These are phyloP conservation scores for Tinea trinotella DNA, from an alignment of 2,888 invertebrate species.

Conservation along the genomic window DNA sequence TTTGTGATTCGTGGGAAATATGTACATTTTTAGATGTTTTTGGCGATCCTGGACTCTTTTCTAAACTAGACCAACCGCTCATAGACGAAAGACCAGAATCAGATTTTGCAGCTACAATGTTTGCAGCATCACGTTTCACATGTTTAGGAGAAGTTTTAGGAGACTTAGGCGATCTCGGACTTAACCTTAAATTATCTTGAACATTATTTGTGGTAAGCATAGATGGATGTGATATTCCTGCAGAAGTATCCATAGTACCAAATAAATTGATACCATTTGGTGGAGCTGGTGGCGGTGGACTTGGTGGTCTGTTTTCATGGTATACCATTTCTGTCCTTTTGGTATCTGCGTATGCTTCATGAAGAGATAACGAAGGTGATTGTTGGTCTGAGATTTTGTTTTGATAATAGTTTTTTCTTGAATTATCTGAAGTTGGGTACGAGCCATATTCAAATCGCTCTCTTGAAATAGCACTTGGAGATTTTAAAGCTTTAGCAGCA, in stretches of 20 bases:
- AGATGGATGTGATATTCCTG: conserved; percentile 35
- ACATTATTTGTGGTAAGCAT: conserved; percentile 44
- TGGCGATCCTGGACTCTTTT: conserved; percentile 88
- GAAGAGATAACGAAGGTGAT: conserved; percentile 75
- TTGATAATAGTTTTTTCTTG: conserved; percentile 51
- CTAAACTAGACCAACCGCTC: conserved; percentile 89
- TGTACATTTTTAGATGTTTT: conserved; percentile 68
- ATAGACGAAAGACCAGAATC: conserved; percentile 90
- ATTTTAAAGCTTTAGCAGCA: conserved; percentile 65
- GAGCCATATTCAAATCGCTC: conserved; percentile 73
- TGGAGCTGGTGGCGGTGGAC: conserved; percentile 88
- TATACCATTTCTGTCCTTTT: conserved; percentile 60
- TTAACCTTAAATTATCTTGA: conserved; percentile 69
- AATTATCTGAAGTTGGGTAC: conserved; percentile 55
- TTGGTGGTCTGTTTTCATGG: conserved; percentile 74
- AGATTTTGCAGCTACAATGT: conserved; percentile 83
- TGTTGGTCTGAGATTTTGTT: conserved; percentile 66
- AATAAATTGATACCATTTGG: conserved; percentile 73
- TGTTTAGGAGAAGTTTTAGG: conserved; percentile 81
- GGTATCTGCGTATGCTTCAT: conserved; percentile 75
- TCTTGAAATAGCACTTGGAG: conserved; percentile 67
- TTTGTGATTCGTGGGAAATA: conserved; percentile 51
- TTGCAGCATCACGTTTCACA: conserved; percentile 70
- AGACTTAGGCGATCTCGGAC: conserved; percentile 81
- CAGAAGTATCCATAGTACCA: conserved; percentile 48